Percentiles rank a stretch among this genome's conserved stretches.
These are phyloP conservation scores for Dryoscopus gambensis DNA, from an alignment of 2,113 vertebrate species.

Conservation along the genomic window DNA sequence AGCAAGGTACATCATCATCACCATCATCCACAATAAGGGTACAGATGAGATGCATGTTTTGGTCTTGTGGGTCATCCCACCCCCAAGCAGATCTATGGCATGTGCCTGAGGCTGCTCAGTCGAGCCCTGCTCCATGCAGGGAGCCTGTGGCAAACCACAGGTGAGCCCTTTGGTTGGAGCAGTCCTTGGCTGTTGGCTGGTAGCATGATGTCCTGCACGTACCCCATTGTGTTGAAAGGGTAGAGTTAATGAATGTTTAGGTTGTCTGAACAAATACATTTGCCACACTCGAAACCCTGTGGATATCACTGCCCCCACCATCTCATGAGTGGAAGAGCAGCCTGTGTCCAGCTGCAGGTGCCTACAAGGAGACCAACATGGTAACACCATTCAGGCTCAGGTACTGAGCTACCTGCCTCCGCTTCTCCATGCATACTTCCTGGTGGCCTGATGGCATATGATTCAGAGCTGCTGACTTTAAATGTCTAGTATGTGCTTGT, in stretches of 20 bases:
- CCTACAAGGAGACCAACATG: accelerated
- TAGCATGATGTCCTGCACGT: background rate
- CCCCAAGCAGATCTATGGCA: background rate
- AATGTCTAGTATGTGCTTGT: background rate
- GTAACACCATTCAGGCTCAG: background rate
- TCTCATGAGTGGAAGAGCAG: background rate
- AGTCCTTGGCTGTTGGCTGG: background rate
- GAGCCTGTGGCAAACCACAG: background rate
- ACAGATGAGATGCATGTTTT: background rate
- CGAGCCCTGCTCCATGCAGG: background rate
- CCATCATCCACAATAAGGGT: background rate
- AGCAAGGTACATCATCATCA: background rate
- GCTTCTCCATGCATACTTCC: background rate
- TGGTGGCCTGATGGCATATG: background rate
- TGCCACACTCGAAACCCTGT: background rate
- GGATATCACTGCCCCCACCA: background rate
- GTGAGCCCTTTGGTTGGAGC: background rate
- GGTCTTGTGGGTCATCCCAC: background rate
- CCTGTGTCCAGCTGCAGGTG: background rate
- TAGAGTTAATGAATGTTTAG: background rate
- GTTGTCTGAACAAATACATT: background rate
- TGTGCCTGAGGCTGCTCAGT: background rate
- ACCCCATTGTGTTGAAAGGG: background rate
- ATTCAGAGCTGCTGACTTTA: background rate
- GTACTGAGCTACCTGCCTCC: background rate